phyloP scores from a whole-genome alignment of 2,797 vertebrate species.

The Acipenser oxyrinchus region DNA sequence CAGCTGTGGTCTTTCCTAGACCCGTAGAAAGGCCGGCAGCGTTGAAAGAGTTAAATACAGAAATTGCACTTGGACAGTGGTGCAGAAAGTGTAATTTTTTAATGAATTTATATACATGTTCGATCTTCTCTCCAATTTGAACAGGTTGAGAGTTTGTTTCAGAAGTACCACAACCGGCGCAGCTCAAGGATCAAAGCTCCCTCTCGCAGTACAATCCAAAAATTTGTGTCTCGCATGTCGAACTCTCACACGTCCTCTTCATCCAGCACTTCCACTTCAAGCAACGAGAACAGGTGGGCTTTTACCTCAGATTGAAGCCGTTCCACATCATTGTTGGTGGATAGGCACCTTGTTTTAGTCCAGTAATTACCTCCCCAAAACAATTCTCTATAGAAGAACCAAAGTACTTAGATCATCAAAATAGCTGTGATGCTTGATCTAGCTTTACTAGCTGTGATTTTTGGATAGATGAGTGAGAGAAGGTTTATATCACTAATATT shows the following conservation, averaged over 20 bases:
- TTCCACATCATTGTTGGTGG: conserved; percentile 6
- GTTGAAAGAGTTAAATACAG: background rate
- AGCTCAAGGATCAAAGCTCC: conserved; percentile 86
- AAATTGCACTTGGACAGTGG: background rate
- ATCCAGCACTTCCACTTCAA: conserved; percentile 74
- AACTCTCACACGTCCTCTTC: conserved; percentile 76
- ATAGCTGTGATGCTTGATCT: no score
- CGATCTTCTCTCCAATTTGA: background rate
- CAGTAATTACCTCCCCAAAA: background rate
- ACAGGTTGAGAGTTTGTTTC: conserved; percentile 86
- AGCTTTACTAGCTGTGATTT: no score
- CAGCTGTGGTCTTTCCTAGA: background rate
- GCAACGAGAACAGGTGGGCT: conserved; percentile 77
- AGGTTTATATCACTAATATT: no score
- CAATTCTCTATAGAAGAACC: no score
- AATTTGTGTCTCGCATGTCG: conserved; percentile 86
- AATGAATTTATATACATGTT: background rate
- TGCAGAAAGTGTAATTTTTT: background rate
- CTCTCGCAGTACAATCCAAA: conserved; percentile 85
- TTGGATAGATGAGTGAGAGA: no score
- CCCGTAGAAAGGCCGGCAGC: no score
- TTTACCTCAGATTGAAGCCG: conserved; percentile 24
- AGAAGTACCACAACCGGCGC: conserved; percentile 84
- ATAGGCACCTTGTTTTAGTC: background rate
- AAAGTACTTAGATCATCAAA: no score